Conservation (phyloP, 2,797 vertebrate species). For the Pogonophryne albipinna region DNA sequence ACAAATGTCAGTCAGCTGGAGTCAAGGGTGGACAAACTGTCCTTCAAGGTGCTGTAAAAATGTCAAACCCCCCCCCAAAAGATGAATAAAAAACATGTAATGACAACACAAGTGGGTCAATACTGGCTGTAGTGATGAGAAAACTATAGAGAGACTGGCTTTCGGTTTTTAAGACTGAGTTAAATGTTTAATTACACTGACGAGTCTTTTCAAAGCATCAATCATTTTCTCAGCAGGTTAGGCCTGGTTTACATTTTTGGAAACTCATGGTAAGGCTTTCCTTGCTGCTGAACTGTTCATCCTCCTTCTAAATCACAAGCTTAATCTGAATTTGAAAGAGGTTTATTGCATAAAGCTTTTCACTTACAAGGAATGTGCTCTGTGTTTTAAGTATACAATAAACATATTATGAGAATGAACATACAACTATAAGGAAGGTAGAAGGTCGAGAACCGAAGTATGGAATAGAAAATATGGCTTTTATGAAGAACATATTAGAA, state of each 20-base stretch:
- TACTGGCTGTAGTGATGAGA: constrained; percentile 35
- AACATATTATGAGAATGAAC: too few relatives aligned
- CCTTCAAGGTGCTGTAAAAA: constrained; percentile 38
- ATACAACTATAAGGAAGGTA: too few relatives aligned
- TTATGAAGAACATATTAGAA: too few relatives aligned
- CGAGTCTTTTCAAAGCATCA: constrained; percentile 36
- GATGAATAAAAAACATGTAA: constrained; percentile 45
- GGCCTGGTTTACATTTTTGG: constrained; percentile 19
- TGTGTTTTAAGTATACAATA: too few relatives aligned
- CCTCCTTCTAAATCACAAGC: neutral
- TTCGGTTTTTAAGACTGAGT: constrained; percentile 1
- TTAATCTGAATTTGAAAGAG: too few relatives aligned
- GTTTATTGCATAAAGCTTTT: too few relatives aligned
- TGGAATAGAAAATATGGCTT: too few relatives aligned
- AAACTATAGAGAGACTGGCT: constrained; percentile 18
- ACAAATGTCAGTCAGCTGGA: constrained; percentile 41
- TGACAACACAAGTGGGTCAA: constrained; percentile 42
- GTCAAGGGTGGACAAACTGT: constrained; percentile 30
- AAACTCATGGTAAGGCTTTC: constrained; percentile 9
- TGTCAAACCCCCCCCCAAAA: constrained; percentile 45
- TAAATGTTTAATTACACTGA: constrained; percentile 34
- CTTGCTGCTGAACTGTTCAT: neutral
- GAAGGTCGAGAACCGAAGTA: too few relatives aligned
- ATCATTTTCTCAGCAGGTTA: constrained; percentile 28
- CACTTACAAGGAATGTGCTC: too few relatives aligned